phyloP scores from a whole-genome alignment of 2,797 vertebrate species.

The Rhinichthys osculus region DNA sequence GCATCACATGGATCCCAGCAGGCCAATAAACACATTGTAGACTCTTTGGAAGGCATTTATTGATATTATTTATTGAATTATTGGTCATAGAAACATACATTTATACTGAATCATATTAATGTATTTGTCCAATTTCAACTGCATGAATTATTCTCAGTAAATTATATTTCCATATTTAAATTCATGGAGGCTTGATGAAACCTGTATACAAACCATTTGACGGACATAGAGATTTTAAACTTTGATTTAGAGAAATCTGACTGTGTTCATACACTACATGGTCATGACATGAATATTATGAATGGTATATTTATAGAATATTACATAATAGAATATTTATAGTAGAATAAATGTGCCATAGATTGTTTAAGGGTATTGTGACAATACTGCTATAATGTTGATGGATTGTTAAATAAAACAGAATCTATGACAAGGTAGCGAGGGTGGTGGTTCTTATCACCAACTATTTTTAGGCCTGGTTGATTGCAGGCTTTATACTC shows the following conservation, averaged over 20 bases:
- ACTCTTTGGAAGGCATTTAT: background rate
- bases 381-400: background rate
- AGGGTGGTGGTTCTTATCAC: conserved; percentile 53
- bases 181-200: background rate
- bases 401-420: conserved; percentile 10
- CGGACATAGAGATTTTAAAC: background rate
- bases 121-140: background rate
- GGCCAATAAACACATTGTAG: conserved; percentile 6
- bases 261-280: background rate
- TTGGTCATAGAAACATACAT: background rate
- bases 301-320: background rate
- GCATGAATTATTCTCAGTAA: background rate
- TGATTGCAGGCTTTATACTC: conserved; percentile 83
- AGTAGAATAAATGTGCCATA: background rate
- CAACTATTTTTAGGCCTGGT: conserved; percentile 81
- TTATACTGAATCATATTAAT: background rate
- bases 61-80: conserved; percentile 1
- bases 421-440: conserved; percentile 64
- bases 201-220: background rate
- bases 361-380: background rate
- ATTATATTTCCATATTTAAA: background rate
- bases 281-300: background rate
- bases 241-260: background rate
- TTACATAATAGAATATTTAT: too few species aligned
- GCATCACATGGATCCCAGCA: background rate